Evolutionary conservation across 2,888 invertebrate genomes (phyloP), one percentile per base, ranked within the genome.

Genomic region (Sesia bembeciformis): DNA sequence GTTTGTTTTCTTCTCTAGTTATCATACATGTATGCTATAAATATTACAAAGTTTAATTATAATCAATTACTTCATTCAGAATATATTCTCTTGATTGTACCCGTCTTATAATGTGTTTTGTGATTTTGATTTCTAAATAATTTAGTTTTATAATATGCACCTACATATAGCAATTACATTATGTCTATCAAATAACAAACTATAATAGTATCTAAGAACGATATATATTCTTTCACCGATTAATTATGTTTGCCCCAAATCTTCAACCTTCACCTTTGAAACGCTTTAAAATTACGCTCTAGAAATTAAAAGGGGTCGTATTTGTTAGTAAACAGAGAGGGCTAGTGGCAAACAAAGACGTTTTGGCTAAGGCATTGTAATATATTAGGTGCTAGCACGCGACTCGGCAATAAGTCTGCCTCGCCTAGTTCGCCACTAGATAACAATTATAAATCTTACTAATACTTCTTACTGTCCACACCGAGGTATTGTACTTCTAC

Each of bases 391-490:
- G 81, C 70, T 59, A 76, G 76, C 86, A 86, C 86, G 86, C 86
- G 70, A 86, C 71, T 61, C 58, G 66, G 83, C 84, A 76, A 85
- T 85, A 82, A 82, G 73, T 84, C 69, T 74, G 78, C 83, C 83
- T 74, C 81, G 81, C 84, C 83, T 78, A 74, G 72, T 77, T 72
- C 66, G 66, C 67, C 67, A 70, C 70, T 78, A 80, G 81, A 83
- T 83, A 84, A 83, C 83, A 82, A 84, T 84, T 85, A 84, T 84
- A 84, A 83, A 84, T 83, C 81, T 81, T 69, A 65, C 77, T 80
- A 83, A 82, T 81, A 81, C 79, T 80, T 82, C 81, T 81, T 76
- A 78, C 82, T 82, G 81, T 81, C 79, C 80, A 72, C 82, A 74
- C 81, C 62, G 65, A 59, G 62, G 70, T 66, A 64, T 71, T 67